Base-by-base conservation (phyloP, 2,888 invertebrate genomes). In the Drosophila paranaensis region DNA sequence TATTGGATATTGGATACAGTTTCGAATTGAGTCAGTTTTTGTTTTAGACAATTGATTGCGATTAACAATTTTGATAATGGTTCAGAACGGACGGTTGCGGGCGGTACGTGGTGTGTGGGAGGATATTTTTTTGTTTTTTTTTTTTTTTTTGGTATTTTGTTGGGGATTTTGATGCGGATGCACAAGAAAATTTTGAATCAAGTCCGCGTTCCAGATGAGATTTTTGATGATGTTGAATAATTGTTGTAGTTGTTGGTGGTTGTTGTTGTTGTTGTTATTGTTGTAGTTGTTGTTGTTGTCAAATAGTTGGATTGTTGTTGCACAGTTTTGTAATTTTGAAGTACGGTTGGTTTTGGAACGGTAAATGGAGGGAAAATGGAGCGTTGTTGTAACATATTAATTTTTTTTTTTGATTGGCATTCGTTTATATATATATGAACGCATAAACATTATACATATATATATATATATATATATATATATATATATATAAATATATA, bases 161-260 rank as follows among this genome's bases (percentile, higher is more conserved):
- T 50, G 39, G 39, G 53, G 39, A 62, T 53, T 53, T 65, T 64
- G 54, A 88, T 85, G 88, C 86, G 65, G 72, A 86, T 83, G 83
- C 81, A 83, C 72, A 72, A 69, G 72, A 74, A 72, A 84, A 84
- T 88, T 82, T 82, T 63, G 82, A 79, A 64, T 67, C 53, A 68
- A 45, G 79, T 82, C 82, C 82, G 74, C 82, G 85, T 82, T 88
- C 77, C 81, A 73, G 48, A 80, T 80, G 84, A 79, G 65, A 46
- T 62, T 51, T 64, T 65, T 51, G 67, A 82, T 83, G 88, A 82
- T 84, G 67, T 83, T 67, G 55, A 70, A 65, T 54, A 65, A 66
- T 57, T n/a, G 67, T 82, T 46, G 71, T 76, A 13, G 75, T 77
- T 14, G 60, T 79, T 54, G 39, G 20, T 20, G 1, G 20, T 74